Evolutionary conservation across 2,888 invertebrate genomes (phyloP).

Genomic region (Neocrepidodera transversa): DNA sequence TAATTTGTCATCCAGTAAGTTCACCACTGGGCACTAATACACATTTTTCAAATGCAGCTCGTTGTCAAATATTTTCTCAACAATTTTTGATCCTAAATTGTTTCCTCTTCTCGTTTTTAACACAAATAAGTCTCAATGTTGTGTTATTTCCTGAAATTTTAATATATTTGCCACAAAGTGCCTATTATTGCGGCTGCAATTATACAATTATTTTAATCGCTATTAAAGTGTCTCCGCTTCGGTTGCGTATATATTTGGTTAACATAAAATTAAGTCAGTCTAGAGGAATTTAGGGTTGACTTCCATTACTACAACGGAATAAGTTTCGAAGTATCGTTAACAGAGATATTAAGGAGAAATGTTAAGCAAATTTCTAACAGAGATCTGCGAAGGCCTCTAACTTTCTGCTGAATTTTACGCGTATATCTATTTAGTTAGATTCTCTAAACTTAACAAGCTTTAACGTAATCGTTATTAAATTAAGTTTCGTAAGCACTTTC

Average conservation of each 20-base stretch:
- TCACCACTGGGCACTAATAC: too few species aligned
- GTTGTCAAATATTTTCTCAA: too few species aligned
- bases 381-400: conserved; percentile 10
- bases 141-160: too few species aligned
- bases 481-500: not conserved
- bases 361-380: conserved; percentile 18
- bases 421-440: conserved; percentile 4
- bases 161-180: too few species aligned
- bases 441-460: not conserved
- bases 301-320: conserved; percentile 9
- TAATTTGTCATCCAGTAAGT: too few species aligned
- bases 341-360: conserved; percentile 19
- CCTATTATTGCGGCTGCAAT: too few species aligned
- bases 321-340: conserved; percentile 18
- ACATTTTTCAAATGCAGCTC: too few species aligned
- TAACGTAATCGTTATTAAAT: not conserved
- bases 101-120: too few species aligned
- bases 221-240: not conserved
- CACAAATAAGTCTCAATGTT: too few species aligned
- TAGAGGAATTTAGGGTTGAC: conserved; percentile 14
- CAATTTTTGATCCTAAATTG: too few species aligned
- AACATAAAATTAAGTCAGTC: conserved; percentile 11
- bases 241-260: conserved; percentile 2
- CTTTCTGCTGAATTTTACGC: conserved; percentile 2
- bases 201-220: conserved; percentile 5